phyloP scores from a whole-genome alignment of 2,797 vertebrate genomes.

The Tauraco hartlaubi region DNA sequence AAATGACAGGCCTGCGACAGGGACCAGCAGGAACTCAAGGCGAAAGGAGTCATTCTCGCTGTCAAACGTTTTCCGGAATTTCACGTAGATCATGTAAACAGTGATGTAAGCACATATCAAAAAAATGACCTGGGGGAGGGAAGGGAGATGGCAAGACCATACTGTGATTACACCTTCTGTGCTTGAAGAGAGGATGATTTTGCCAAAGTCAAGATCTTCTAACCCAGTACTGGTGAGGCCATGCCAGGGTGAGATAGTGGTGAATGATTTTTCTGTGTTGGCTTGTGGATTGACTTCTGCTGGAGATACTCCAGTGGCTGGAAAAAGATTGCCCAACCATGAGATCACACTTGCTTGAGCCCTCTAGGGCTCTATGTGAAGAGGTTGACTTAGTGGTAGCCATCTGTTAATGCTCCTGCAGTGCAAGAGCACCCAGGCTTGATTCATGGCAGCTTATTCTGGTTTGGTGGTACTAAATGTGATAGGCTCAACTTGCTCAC shows the following conservation, averaged over 20 bases:
- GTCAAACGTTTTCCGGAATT: conserved; percentile 88
- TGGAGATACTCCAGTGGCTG: background rate
- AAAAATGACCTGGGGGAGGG: conserved; percentile 88
- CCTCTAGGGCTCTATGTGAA: background rate
- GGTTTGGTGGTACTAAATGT: background rate
- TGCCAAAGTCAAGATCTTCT: background rate
- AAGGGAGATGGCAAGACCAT: background rate
- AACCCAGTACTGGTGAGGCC: background rate
- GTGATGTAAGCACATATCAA: conserved; percentile 91
- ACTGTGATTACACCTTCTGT: background rate
- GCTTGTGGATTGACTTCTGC: background rate
- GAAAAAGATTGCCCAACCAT: background rate
- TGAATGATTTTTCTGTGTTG: background rate
- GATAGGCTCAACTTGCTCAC: background rate
- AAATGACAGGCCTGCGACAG: conserved; percentile 92
- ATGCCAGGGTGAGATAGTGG: background rate
- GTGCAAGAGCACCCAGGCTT: background rate
- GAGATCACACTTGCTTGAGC: background rate
- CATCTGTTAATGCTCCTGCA: background rate
- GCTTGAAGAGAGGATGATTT: background rate
- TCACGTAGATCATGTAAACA: conserved; percentile 92
- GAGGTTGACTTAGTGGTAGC: background rate
- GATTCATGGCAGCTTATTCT: accelerated
- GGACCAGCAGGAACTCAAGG: conserved; percentile 93
- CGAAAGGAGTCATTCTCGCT: conserved; percentile 93